These are phyloP conservation scores for Cassiopea xamachana DNA, from an alignment of 30 jellyfish, hydroid and myxozoan genomes.

Conservation along the genomic window DNA sequence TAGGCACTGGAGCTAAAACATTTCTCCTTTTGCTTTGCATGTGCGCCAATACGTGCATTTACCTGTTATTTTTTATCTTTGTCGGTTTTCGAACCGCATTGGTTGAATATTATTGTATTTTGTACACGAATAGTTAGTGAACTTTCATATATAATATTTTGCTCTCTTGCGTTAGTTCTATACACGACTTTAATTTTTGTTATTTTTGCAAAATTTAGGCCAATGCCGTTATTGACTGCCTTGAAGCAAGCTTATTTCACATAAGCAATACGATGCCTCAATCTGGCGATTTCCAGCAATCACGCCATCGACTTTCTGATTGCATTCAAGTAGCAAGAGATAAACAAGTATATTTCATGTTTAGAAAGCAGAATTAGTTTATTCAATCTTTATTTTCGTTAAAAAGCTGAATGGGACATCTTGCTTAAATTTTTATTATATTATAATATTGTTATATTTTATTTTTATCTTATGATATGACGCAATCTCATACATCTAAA, in stretches of 20 bases:
- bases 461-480: too few relatives aligned
- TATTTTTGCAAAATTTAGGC: conserved; percentile 57
- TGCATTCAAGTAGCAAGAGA: conserved; percentile 79
- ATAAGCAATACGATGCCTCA: conserved; percentile 60
- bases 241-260: conserved; percentile 86
- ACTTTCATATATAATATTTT: too few relatives aligned
- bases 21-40: too few relatives aligned
- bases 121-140: too few relatives aligned
- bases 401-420: background rate
- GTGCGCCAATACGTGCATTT: too few relatives aligned
- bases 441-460: too few relatives aligned
- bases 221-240: conserved; percentile 85
- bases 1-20: too few relatives aligned
- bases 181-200: background rate
- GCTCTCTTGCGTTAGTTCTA: too few relatives aligned
- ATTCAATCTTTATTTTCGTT: background rate
- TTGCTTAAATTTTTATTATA: background rate
- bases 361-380: background rate
- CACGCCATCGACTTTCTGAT: conserved; percentile 71
- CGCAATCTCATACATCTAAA: too few relatives aligned
- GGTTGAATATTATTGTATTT: too few relatives aligned
- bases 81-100: too few relatives aligned
- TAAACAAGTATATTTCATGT: conserved; percentile 72
- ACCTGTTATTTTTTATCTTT: too few relatives aligned
- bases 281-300: conserved; percentile 45